Conservation (phyloP, 1,140 invertebrate genomes). For the Calosoma granatense region DNA sequence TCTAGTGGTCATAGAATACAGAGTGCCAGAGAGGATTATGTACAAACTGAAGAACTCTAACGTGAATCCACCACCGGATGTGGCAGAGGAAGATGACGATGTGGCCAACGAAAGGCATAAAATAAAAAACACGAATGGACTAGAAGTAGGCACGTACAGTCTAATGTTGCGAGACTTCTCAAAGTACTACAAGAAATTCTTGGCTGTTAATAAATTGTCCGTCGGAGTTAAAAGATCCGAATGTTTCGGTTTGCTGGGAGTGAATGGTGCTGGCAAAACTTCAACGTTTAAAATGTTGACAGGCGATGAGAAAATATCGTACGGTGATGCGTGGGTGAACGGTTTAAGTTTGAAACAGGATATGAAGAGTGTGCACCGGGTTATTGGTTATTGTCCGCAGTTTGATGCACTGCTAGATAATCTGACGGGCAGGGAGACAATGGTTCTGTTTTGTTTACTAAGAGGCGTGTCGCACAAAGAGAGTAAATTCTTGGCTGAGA, state of each 20-base stretch:
- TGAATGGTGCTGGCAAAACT: slow-evolving; percentile 71
- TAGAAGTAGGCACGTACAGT: slow-evolving; percentile 25
- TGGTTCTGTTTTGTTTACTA: slow-evolving; percentile 63
- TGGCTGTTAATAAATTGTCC: slow-evolving; percentile 63
- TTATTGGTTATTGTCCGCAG: slow-evolving; percentile 74
- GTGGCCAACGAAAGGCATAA: slow-evolving; percentile 32
- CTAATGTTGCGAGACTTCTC: slow-evolving; percentile 43
- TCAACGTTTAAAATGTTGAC: slow-evolving; percentile 86
- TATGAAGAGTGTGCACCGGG: slow-evolving; percentile 44
- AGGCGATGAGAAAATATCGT: slow-evolving; percentile 55
- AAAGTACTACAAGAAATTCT: slow-evolving; percentile 57
- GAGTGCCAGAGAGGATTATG: slow-evolving; percentile 33
- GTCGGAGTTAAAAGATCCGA: slow-evolving; percentile 50
- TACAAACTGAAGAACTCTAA: slow-evolving; percentile 13
- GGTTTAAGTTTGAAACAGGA: slow-evolving; percentile 41
- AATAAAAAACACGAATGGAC: slow-evolving; percentile 23
- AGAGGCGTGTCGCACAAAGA: slow-evolving; percentile 52
- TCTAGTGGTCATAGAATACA: slow-evolving; percentile 35
- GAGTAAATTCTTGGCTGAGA: slow-evolving; percentile 28
- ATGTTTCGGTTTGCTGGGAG: slow-evolving; percentile 84
- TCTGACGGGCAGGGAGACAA: slow-evolving; percentile 67
- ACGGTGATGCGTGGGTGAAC: slow-evolving; percentile 28
- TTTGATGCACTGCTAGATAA: slow-evolving; percentile 74
- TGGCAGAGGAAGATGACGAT: slow-evolving; percentile 30
- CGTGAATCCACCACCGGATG: slow-evolving; percentile 11